phyloP scores from a whole-genome alignment of 1,140 invertebrate species.

The Drosophila littoralis region DNA sequence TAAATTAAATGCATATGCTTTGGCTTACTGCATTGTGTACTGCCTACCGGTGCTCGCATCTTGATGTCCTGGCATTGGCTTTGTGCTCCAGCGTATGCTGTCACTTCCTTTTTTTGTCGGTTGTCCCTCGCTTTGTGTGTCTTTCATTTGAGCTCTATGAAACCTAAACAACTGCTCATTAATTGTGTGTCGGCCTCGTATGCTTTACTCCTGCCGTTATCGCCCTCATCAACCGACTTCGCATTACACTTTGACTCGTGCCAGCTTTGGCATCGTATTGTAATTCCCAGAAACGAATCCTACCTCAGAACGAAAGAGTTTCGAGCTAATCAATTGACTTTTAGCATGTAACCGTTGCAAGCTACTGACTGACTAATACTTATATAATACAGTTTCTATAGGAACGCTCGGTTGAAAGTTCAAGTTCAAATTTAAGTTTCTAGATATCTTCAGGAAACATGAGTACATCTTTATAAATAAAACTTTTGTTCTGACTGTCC shows the following conservation, averaged over 20 bases:
- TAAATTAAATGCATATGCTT: slow-evolving; percentile 75
- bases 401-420: no score
- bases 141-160: slow-evolving; percentile 26
- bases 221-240: slow-evolving; percentile 25
- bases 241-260: slow-evolving; percentile 69
- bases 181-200: slow-evolving; percentile 74
- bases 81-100: slow-evolving; percentile 34
- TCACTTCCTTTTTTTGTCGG: slow-evolving; percentile 32
- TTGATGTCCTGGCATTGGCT: slow-evolving; percentile 57
- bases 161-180: slow-evolving; percentile 71
- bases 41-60: slow-evolving; percentile 15
- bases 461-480: no score
- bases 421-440: no score
- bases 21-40: slow-evolving; percentile 13
- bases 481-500: no score
- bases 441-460: no score
- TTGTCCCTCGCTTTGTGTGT: slow-evolving; percentile 8
- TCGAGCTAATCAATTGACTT: not conserved
- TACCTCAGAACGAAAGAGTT: not conserved
- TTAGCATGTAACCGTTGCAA: not conserved
- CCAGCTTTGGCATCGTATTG: slow-evolving; percentile 39
- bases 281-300: not conserved
- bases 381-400: no score
- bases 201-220: slow-evolving; percentile 53
- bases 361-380: no score